phyloP scores from a whole-genome alignment of 2,888 invertebrate species.

The Drosophila subquinaria region DNA sequence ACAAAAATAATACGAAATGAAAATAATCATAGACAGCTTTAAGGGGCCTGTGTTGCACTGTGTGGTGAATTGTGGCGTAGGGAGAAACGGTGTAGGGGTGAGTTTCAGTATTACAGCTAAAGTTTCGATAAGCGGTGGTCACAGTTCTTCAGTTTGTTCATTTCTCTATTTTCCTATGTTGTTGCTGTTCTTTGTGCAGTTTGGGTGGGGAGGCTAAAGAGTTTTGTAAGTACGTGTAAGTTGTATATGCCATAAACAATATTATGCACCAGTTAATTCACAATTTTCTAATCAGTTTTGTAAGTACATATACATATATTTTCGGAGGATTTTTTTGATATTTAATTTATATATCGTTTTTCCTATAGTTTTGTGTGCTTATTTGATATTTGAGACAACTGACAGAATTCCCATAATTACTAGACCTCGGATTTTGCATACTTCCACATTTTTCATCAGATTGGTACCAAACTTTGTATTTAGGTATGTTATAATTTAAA shows the following conservation, averaged over 20 bases:
- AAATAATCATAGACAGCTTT: slow-evolving; percentile 49
- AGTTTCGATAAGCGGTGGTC: slow-evolving; percentile 64
- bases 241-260: slow-evolving; percentile 11
- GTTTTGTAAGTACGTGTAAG: slow-evolving; percentile 16
- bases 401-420: slow-evolving; percentile 1
- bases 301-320: slow-evolving; percentile 1
- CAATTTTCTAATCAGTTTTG: slow-evolving; percentile 23
- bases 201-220: slow-evolving; percentile 24
- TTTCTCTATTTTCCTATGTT: slow-evolving; percentile 34
- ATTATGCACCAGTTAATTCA: slow-evolving; percentile 30
- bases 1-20: slow-evolving; percentile 14
- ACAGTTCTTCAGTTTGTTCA: slow-evolving; percentile 50
- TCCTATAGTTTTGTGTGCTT: slow-evolving; percentile 16
- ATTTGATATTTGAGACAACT: slow-evolving; percentile 10
- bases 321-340: slow-evolving; percentile 19
- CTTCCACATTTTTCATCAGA: no score
- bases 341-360: slow-evolving; percentile 2
- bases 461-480: no score
- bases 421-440: no score
- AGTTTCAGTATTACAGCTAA: slow-evolving; percentile 28
- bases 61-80: slow-evolving; percentile 24
- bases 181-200: slow-evolving; percentile 43
- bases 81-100: slow-evolving; percentile 19
- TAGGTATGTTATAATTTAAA: no score
- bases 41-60: slow-evolving; percentile 30